Percentiles rank a stretch among this genome's conserved stretches.
phyloP scores from a whole-genome alignment of 2,113 vertebrate genomes.

The Lophius piscatorius region DNA sequence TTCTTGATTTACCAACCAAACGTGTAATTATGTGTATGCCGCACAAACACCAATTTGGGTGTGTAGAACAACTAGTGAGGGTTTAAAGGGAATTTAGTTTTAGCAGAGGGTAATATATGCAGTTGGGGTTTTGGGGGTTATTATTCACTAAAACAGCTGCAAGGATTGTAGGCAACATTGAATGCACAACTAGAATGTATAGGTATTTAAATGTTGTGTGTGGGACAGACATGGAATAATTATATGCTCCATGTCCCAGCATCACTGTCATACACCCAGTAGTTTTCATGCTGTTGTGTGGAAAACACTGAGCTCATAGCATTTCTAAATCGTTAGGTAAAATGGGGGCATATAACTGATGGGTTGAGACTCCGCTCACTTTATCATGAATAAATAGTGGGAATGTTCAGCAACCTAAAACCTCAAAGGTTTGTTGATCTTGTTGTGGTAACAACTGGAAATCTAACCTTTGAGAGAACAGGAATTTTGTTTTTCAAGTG shows the following conservation, averaged over 20 bases:
- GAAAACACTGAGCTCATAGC: constrained; percentile 52
- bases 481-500: constrained; percentile 76
- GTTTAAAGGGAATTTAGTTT: constrained; percentile 66
- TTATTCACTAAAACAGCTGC: constrained; percentile 50
- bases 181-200: constrained; percentile 25
- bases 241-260: constrained; percentile 52
- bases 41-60: constrained; percentile 84
- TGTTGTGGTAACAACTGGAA: constrained; percentile 64
- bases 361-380: constrained; percentile 22
- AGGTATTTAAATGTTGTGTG: constrained; percentile 21
- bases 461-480: constrained; percentile 63
- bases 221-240: constrained; percentile 64
- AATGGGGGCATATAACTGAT: background rate
- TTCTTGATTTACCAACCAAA: constrained; percentile 81
- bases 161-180: constrained; percentile 47
- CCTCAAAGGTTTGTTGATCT: constrained; percentile 71
- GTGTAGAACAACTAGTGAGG: constrained; percentile 78
- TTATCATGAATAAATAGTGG: constrained; percentile 34
- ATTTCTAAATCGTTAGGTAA: constrained; percentile 42
- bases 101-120: constrained; percentile 42
- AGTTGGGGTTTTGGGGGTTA: constrained; percentile 52
- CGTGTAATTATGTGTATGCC: constrained; percentile 79
- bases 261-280: constrained; percentile 58
- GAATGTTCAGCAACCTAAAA: constrained; percentile 42
- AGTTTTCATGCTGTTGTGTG: constrained; percentile 52